Conservation (phyloP, 1,140 invertebrate genomes). For the Euura lappo region DNA sequence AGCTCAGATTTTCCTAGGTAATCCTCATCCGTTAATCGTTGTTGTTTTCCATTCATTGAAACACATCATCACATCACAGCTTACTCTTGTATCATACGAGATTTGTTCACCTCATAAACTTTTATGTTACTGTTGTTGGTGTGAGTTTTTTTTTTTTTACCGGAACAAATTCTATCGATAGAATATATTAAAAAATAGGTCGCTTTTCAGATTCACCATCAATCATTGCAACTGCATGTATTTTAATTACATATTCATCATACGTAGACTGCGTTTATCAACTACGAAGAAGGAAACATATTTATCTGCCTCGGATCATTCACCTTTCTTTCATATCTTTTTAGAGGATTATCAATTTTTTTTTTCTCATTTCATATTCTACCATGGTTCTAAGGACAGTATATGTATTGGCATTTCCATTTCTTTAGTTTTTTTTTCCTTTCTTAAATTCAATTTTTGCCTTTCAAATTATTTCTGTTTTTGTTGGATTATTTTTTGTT, state of each 20-base stretch:
- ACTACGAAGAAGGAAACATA: not conserved
- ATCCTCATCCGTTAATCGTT: too few relatives aligned
- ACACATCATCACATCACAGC: not conserved
- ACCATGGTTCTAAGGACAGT: constrained; percentile 6
- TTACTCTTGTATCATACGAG: not conserved
- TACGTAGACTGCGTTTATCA: not conserved
- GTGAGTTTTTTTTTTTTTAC: not conserved
- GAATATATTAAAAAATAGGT: not conserved
- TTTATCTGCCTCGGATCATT: not conserved
- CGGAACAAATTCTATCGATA: not conserved
- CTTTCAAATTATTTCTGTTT: not conserved
- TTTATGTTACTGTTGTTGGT: not conserved
- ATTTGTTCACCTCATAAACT: not conserved
- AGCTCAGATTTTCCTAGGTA: too few relatives aligned
- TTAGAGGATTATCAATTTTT: too few relatives aligned
- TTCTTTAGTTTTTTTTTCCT: not conserved
- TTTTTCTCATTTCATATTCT: not conserved
- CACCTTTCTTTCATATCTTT: too few relatives aligned
- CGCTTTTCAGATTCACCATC: not conserved
- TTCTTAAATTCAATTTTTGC: not conserved
- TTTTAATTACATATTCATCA: not conserved
- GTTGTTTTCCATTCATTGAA: too few relatives aligned
- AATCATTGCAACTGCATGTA: constrained; percentile 1
- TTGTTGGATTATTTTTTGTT: constrained; percentile 5
- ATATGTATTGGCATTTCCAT: constrained; percentile 5